These are phyloP conservation scores for Eupsilia transversa DNA, from an alignment of 2,888 invertebrate genomes.

Conservation along the genomic window DNA sequence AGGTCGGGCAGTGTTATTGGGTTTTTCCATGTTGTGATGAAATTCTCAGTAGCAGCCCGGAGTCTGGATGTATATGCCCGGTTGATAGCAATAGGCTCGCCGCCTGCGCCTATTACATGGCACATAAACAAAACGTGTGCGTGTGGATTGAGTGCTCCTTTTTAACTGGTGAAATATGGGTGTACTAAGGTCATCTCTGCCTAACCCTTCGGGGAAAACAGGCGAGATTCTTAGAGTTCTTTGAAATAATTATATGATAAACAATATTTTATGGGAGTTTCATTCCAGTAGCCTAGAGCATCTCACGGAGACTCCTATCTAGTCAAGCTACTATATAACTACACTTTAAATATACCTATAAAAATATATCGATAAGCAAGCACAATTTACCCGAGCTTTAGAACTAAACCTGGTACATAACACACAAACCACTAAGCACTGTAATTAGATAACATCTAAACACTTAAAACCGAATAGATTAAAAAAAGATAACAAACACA, in stretches of 20 bases:
- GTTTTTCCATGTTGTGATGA: no score
- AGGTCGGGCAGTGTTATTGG: no score
- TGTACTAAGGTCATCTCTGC: no score
- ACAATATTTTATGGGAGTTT: neutral
- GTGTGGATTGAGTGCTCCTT: no score
- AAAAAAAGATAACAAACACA: neutral
- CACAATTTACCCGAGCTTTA: neutral
- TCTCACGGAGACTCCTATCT: neutral
- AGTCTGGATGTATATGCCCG: no score
- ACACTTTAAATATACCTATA: neutral
- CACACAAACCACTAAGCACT: constrained; percentile 17
- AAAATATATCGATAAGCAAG: neutral
- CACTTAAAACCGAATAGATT: neutral
- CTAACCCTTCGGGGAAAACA: no score
- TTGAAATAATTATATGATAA: neutral
- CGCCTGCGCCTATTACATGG: no score
- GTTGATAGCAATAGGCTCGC: no score
- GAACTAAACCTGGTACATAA: constrained; percentile 3
- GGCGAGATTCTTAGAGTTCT: no score
- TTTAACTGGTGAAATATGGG: no score
- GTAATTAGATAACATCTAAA: neutral
- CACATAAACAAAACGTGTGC: no score
- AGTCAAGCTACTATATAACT: neutral
- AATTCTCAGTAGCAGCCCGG: no score
- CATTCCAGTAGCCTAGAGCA: neutral